Evolutionary conservation across 2,797 vertebrate species (phyloP).

Genomic region (Emydoidea blandingii): DNA sequence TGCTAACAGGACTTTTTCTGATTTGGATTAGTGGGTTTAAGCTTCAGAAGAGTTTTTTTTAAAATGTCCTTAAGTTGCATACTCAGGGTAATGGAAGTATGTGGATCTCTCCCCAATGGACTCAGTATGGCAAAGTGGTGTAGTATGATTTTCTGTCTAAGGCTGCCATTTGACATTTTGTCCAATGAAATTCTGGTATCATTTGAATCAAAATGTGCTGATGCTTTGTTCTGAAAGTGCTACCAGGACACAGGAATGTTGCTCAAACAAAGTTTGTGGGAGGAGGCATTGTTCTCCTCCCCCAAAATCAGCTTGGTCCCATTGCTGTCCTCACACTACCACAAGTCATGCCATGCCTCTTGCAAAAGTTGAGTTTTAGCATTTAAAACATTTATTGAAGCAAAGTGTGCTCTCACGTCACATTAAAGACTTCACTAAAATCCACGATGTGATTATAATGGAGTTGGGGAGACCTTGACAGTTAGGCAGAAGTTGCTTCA

Average conservation of each 20-base stretch:
- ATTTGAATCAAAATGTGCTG: not conserved
- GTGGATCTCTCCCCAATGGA: not conserved
- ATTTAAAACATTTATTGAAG: not conserved
- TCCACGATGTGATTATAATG: not conserved
- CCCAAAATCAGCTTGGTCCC: not conserved
- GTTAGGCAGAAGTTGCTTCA: not conserved
- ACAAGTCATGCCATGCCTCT: not conserved
- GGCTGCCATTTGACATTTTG: not conserved
- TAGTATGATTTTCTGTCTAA: not conserved
- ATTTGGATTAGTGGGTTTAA: not conserved
- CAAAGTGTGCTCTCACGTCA: not conserved
- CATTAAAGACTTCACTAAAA: not conserved
- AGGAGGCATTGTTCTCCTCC: not conserved
- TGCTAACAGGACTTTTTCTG: not conserved
- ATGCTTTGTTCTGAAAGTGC: not conserved
- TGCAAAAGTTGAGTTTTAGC: not conserved
- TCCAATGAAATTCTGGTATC: not conserved
- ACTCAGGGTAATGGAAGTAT: not conserved
- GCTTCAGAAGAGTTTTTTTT: rapidly evolving
- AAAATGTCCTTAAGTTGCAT: not conserved
- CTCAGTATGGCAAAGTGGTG: not conserved
- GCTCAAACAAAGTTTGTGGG: not conserved
- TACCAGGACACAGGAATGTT: not conserved
- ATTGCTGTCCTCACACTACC: not conserved
- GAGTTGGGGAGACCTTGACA: not conserved